A percentile compares a stretch with the other conserved stretches of the same genome.
These are phyloP conservation scores for Nebria salina DNA, from an alignment of 2,888 invertebrate species.

Conservation along the genomic window DNA sequence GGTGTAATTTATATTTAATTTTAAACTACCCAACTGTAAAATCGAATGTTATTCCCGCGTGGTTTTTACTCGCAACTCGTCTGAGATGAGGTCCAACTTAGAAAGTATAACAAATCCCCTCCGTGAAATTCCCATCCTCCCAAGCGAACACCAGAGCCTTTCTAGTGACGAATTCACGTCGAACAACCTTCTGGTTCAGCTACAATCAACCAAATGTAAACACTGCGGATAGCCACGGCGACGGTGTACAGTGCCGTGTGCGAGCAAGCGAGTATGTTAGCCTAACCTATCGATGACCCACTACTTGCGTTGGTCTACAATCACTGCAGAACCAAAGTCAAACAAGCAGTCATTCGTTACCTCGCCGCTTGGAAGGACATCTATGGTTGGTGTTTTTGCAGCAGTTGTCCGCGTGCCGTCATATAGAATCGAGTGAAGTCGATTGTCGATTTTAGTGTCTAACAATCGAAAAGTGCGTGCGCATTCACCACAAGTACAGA, in stretches of 20 bases:
- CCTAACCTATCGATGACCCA: constrained; percentile 57
- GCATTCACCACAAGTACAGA: neutral
- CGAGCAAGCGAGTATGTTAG: constrained; percentile 51
- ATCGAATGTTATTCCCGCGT: no score
- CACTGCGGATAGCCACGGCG: constrained; percentile 24
- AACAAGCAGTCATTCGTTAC: constrained; percentile 51
- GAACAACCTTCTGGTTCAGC: neutral
- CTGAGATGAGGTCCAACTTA: neutral
- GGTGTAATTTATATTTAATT: no score
- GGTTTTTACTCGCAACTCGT: neutral
- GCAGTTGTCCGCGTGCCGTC: constrained; percentile 25
- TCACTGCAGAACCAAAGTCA: constrained; percentile 51
- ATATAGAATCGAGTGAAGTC: constrained; percentile 23
- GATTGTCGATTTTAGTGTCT: constrained; percentile 51
- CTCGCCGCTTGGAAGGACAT: constrained; percentile 52
- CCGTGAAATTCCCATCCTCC: neutral
- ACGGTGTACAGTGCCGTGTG: constrained; percentile 32
- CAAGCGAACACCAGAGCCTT: neutral
- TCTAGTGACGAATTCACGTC: constrained; percentile 1
- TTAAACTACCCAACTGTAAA: no score
- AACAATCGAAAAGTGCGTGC: neutral
- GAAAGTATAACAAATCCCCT: neutral
- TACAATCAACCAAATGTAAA: constrained; percentile 15
- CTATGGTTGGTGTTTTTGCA: constrained; percentile 48
- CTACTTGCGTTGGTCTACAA: constrained; percentile 52